Evolutionary conservation across 2,888 invertebrate genomes (phyloP).

Genomic region (Amphiduros pacificus): DNA sequence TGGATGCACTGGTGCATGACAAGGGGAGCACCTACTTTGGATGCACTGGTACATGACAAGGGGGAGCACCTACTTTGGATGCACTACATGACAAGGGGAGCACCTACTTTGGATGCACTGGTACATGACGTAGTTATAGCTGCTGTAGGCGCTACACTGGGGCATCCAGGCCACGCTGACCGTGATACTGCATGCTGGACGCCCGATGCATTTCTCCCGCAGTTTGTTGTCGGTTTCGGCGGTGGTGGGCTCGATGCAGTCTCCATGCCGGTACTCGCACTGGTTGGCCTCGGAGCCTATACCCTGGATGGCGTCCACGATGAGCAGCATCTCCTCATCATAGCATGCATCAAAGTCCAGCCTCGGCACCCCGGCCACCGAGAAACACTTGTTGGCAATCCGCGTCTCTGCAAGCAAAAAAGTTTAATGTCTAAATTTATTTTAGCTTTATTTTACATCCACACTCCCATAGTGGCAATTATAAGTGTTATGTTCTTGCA

Average conservation of each 20-base stretch:
- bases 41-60: too few relatives aligned
- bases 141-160: conserved; percentile 23
- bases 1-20: too few relatives aligned
- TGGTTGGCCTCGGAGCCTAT: conserved; percentile 9
- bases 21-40: too few relatives aligned
- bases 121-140: conserved; percentile 24
- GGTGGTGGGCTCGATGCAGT: conserved; percentile 19
- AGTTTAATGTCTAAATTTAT: neutral
- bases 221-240: conserved; percentile 20
- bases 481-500: too few relatives aligned
- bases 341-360: conserved; percentile 21
- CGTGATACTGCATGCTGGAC: conserved; percentile 16
- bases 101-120: conserved; percentile 24
- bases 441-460: neutral
- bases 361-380: conserved; percentile 19
- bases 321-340: conserved; percentile 22
- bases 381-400: conserved; percentile 22
- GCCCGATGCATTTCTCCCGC: conserved; percentile 17
- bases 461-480: neutral
- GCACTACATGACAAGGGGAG: neutral
- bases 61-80: too few relatives aligned
- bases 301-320: conserved; percentile 24
- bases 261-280: conserved; percentile 19
- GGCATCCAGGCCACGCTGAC: conserved; percentile 24
- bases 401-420: conserved; percentile 5